Base-by-base conservation (phyloP, 2,797 vertebrate species). In the Xenops minutus region DNA sequence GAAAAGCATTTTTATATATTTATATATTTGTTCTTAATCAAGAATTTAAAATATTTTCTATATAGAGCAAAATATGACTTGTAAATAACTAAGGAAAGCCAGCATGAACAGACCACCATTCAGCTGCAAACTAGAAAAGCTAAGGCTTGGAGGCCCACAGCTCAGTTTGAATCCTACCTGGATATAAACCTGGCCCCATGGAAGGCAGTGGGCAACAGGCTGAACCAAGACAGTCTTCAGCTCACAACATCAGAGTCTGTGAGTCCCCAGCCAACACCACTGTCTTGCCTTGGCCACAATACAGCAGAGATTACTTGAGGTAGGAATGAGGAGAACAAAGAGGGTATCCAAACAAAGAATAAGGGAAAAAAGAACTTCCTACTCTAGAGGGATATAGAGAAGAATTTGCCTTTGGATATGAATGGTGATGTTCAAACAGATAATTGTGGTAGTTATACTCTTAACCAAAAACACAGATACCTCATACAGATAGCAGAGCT, bases 361-460 rank as follows among this genome's bases (percentile, higher is more conserved):
- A 49, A 30, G 2, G 8, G 3, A 0, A 2, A 18, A 20, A 37
- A 78, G 2, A 72, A 22, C 14, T 75, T 87, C n/a, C 43, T 12
- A 7, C 9, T 77, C 19, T 37, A 26, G 12, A 72, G 3, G 2
- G 17, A n/a, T 14, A 27, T 0, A 32, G 29, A 83, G 26, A 66
- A 61, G 9, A 59, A 55, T 76, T 69, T 86, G 29, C 17, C 21
- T 66, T 81, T 68, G 34, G 20, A 48, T 74, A 36, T 32, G 30
- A 44, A 15, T 0, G 1, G 13, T n/a, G 36, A 34, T 1, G 0
- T 61, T 39, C 41, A 77, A 71, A 63, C 6, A 67, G 23, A 8
- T 32, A 51, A 34, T 16, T 39, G 37, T 18, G 7, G 6, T 56
- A n/a, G 54, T 59, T 43, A 83, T 1, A 26, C 14, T 59, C 19